Percentiles rank a stretch among this genome's conserved stretches.
Conservation (phyloP, 2,113 vertebrate genomes). For the Prinia subflava region DNA sequence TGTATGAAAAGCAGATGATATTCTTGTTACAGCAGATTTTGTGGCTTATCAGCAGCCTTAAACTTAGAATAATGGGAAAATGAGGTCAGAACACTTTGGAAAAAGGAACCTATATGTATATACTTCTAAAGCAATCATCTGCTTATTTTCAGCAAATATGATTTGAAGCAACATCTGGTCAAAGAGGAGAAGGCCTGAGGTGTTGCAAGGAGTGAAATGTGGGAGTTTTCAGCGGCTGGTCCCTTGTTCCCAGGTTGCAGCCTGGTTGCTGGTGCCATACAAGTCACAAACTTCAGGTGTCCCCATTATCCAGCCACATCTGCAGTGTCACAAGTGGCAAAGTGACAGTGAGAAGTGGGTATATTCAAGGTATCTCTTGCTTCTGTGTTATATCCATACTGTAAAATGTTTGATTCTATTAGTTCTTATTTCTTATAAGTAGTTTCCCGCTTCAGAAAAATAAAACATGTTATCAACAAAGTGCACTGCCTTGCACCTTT, state of each 20-base stretch:
- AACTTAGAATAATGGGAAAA: neutral
- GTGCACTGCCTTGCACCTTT: neutral
- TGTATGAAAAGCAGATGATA: neutral
- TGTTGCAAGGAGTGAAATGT: neutral
- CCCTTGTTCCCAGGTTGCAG: neutral
- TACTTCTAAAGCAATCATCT: neutral
- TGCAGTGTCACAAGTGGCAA: neutral
- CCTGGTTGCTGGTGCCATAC: neutral
- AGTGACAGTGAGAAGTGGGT: neutral
- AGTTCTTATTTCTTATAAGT: neutral
- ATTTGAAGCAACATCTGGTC: neutral
- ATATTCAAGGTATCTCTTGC: fast-evolving
- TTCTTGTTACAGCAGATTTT: neutral
- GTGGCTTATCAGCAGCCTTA: neutral
- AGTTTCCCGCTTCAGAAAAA: neutral
- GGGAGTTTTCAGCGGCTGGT: neutral
- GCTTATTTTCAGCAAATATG: neutral
- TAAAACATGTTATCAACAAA: neutral
- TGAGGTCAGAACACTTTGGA: neutral
- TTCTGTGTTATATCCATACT: neutral
- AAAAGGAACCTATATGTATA: neutral
- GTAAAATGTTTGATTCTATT: neutral
- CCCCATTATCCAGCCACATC: neutral
- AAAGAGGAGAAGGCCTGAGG: neutral
- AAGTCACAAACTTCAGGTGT: neutral